Evolutionary conservation across 2,797 vertebrate genomes (phyloP), one percentile per base, ranked within the genome.

Genomic region (Dicrostonyx torquatus): DNA sequence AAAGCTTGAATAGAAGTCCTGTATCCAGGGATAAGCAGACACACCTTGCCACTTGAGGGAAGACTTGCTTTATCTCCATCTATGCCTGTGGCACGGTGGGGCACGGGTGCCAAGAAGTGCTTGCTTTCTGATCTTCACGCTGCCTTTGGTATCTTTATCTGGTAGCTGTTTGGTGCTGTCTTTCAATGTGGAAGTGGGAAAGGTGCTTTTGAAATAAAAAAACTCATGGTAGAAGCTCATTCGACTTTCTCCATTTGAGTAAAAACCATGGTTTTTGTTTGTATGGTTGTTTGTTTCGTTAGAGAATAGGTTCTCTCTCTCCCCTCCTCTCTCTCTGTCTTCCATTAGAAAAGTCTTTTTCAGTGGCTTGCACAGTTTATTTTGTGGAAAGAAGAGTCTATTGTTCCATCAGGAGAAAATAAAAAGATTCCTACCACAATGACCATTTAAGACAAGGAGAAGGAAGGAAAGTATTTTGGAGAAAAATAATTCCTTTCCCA

Each of bases 391-490:
- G 94, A 97, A 98, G 93, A 91, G 66, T 85, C 88, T 97, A 96
- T 97, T 98, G 96, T 98, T 98, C 97, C 97, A 92, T 97, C 79
- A 72, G 88, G 53, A 80, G 91, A 90, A 60, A 90, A 91, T 55
- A 68, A 70, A 8, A 43, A 58, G 20, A 15, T 14, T 10, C 6
- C 62, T 90, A 95, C 78, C 64, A 2, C 77, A 96, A 96, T 92
- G 93, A 83, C 62, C 93, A 96, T 97, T 98, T 98, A 97, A 97
- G 93, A 96, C 97, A 98, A 82, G 96, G 88, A 98, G 96, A 98
- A 98, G 72, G 53, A 98, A 97, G 96, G 89, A 98, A 98, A 98
- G 96, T 97, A 98, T 98, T 98, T 97, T 97, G 98, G 95, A 97
- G 96, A 95, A 98, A 98, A 98, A 98, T 95, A 98, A 93, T 97